Evolutionary conservation across 2,888 invertebrate species (phyloP), one percentile per base, ranked within the genome.

Genomic region (Epinotia demarniana): DNA sequence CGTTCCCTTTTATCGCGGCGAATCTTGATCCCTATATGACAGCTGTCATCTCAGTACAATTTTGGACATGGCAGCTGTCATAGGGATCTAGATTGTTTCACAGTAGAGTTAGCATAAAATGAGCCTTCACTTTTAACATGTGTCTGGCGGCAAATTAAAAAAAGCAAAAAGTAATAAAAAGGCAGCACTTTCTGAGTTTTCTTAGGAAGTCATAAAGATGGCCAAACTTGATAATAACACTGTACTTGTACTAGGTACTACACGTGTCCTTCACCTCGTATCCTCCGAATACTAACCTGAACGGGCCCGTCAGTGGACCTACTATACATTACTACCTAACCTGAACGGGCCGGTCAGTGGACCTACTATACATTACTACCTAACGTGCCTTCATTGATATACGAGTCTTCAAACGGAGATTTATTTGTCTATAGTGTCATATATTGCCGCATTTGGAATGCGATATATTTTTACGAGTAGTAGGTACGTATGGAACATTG

Each of bases 351-450:
- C 61, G n/a, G 61, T 61, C 61, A 61, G n/a, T n/a, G 6, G 6
- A 57, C 18, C 19, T 12, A 19, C 57, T 57, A 12, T 12, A 27
- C 9, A 33, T 39, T 33, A 39, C 33, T 62, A 27, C 64, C 49
- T 23, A 53, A 53, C 64, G 23, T 66, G 53, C 27, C 27, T 66
- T 53, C 49, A 66, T 66, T 66, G 46, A 23, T 49, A 53, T 9
- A 33, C 27, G 49, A 27, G 6, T 33, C 67, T 57, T 68, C 57
- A 57, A 68, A 19, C 67, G 8, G 18, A 68, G 67, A 39, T 57
- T 68, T 57, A 57, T 68, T 39, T 6, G 39, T 39, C 18, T 12
- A 33, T 23, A 67, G 55, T 13, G 13, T 4, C 57, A 19, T 39
- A 39, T 57, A 39, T 57, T 33, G 39, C 18, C 55, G 33, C 8